These are phyloP conservation scores for Muscicapa comitata DNA, from an alignment of 2,797 vertebrate genomes.

Conservation along the genomic window DNA sequence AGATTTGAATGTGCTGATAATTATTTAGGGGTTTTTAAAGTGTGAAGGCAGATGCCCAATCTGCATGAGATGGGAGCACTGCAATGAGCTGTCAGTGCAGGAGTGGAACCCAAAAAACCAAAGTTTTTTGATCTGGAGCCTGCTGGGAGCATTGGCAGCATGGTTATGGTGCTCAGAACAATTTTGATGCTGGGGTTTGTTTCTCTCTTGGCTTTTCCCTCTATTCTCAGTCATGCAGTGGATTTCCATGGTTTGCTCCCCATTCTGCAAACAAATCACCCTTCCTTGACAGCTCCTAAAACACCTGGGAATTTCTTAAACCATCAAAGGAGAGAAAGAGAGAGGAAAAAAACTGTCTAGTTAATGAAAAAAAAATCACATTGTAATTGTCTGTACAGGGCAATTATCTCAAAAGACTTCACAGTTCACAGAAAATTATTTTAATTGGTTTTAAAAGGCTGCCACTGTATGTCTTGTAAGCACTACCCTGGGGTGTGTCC, in stretches of 20 bases:
- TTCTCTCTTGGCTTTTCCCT: background rate
- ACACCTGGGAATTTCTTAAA: background rate
- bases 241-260: background rate
- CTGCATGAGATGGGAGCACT: background rate
- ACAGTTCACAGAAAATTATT: background rate
- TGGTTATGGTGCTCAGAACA: background rate
- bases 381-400: background rate
- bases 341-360: background rate
- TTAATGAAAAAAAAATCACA: background rate
- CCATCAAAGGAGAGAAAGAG: background rate
- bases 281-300: background rate
- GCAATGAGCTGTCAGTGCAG: background rate
- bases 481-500: background rate
- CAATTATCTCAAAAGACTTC: slow-evolving; percentile 15
- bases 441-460: slow-evolving; percentile 25
- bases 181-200: background rate
- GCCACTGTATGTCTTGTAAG: background rate
- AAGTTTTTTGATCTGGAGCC: background rate
- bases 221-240: background rate
- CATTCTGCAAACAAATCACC: background rate
- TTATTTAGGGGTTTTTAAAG: background rate
- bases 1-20: background rate
- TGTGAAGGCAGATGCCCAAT: background rate
- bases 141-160: background rate
- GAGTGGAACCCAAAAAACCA: background rate